Evolutionary conservation across 1,140 invertebrate species (phyloP), one percentile per base, ranked within the genome.

Genomic region (Rhopalosiphum maidis): DNA sequence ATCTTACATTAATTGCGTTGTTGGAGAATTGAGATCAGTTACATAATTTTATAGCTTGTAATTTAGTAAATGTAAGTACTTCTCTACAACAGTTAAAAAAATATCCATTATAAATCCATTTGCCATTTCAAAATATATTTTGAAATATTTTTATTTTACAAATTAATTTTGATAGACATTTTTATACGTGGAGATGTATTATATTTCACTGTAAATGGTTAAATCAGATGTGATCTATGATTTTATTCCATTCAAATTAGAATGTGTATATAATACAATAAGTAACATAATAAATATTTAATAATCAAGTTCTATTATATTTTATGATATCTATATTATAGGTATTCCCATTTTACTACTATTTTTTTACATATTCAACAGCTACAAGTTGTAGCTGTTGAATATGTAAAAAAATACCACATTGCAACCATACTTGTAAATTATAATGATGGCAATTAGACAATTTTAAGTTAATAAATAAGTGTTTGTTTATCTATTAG

Each of bases 61-160:
- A 68, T 68, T 68, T 30, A 68, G 60, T 68, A 68, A 68, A 68
- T 68, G 60, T 68, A n/a, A 68, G 60, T 68, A 68, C 60, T 68
- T 15, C 25, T n/a, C 11, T 68, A 30, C 55, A 60, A 60, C 55
- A 68, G 25, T n/a, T 68, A 68, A 68, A 68, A 54, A 55, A 68
- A n/a, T 68, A 15, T 68, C 30, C 60, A 68, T 68, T 68, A 51
- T 51, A 68, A 68, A 68, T n/a, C 0, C 9, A 68, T 68, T 15
- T 30, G 60, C 60, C 11, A 68, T 68, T 68, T 68, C 60, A 68
- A 68, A 68, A 68, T 68, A 68, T 30, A 68, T 68, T 68, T 68
- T n/a, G 60, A 30, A 68, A 68, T 30, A 68, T n/a, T 68, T 15
- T 68, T 68, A 68, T 68, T 68, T 68, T 68, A 11, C 30, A 60